These are phyloP conservation scores for Nannospalax galili DNA, from an alignment of 2,113 vertebrate genomes.

Conservation along the genomic window DNA sequence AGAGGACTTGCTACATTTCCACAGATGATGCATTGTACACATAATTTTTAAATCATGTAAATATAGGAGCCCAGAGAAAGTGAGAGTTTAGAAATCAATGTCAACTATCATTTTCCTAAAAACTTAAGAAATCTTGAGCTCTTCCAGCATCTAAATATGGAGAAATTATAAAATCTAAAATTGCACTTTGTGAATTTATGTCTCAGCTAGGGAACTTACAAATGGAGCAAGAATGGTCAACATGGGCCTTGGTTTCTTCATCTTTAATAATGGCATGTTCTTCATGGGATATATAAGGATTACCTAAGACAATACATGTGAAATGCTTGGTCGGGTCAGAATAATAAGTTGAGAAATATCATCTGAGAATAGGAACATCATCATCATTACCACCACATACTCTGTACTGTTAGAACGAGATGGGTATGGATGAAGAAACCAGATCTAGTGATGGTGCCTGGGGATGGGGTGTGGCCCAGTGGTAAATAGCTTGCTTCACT, in stretches of 20 bases:
- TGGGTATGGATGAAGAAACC: background rate
- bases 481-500: too few species aligned
- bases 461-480: background rate
- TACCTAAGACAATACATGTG: background rate
- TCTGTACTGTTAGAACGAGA: background rate
- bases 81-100: background rate
- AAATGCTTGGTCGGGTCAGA: background rate
- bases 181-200: background rate
- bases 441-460: too few species aligned
- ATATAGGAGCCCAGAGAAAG: background rate
- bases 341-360: background rate
- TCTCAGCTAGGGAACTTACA: background rate
- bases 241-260: background rate
- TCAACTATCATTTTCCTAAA: background rate
- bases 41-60: background rate
- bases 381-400: fast-evolving
- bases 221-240: background rate
- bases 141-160: background rate
- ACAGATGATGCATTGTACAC: background rate
- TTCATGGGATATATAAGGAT: background rate
- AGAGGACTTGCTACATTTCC: too few species aligned
- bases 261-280: background rate
- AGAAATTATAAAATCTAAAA: background rate
- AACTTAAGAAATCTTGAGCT: background rate
- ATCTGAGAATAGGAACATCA: background rate